Base-by-base conservation (phyloP, 1,140 invertebrate genomes). In the Brachionus plicatilis region DNA sequence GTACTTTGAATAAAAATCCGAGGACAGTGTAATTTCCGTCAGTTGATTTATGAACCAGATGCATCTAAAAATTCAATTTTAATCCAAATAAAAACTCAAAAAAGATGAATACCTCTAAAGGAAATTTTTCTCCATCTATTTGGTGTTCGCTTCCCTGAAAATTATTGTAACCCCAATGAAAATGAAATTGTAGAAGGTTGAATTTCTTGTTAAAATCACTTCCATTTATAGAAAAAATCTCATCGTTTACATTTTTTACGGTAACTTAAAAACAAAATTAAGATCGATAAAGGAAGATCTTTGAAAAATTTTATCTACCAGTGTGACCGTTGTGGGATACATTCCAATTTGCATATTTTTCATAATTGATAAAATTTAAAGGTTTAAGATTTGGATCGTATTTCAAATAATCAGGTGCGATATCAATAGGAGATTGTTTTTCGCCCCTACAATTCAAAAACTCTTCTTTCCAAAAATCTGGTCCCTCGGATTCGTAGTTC, bases 301-400 rank as follows among this genome's bases (percentile, higher is more conserved):
- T 50, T 50, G 33, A 9, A 6, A 33, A 37, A 12, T 43, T 14
- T 12, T 24, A 68, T n/a, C 9, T 82, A 82, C 79, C 79, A 65
- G 87, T 24, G 86, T 85, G 86, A 65, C 87, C 87, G 33, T 86
- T 82, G 17, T 87, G 68, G 9, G 76, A 85, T 82, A 87, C 86
- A 9, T 85, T 85, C 8, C 85, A 85, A 24, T 84, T 82, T 6
- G 65, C 65, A 9, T 85, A 78, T 12, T 47, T 78, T 17, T 85
- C 76, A 56, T 86, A 87, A 17, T 85, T 83, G 11, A 29, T 12
- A 33, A 87, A 84, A 43, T 86, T 84, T 33, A 88, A 85, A 8
- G 65, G 50, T 24, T 83, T 83, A 2, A 88, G 53, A 37, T 78
- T 56, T 20, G 85, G 83, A 50, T 87, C 85, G 27, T 86, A 86